Evolutionary conservation across 1,140 invertebrate genomes (phyloP), one percentile per base, ranked within the genome.

Genomic region (Pteromalus puparum): DNA sequence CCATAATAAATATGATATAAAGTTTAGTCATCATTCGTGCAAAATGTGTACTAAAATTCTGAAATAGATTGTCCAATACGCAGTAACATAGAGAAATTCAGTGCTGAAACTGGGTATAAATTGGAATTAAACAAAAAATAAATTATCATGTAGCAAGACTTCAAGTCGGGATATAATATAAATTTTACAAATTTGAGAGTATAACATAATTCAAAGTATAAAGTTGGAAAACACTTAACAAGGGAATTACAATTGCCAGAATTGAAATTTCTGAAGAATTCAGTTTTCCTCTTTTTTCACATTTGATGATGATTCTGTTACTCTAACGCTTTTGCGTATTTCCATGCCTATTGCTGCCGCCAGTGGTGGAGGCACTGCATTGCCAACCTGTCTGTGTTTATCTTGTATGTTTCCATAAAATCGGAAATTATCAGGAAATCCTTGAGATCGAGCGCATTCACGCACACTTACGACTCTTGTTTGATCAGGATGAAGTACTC

Each of bases 371-470:
- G 97, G 97, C 0, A 98, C 97, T 24, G 97, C 97, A 92, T 98
- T 98, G 21, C 97, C 97, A 90, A 97, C 95, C 95, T 98, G 97
- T 90, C 97, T 92, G 91, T 98, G 96, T 88, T 97, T 97, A 89
- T 98, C 97, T 61, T 95, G 91, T 87, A 97, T 94, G 86, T 91
- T 95, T 46, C 97, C 97, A 88, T 94, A 96, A 92, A 98, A 97
- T 65, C 95, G 90, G 89, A 96, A 98, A 0, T 93, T 93, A 92
- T 98, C 97, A 7, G 95, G 96, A 91, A 98, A 98, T 67, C 97
- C 97, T 93, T 98, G 97, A 24, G 97, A 97, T 76, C 97, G 93
- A 1, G 97, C 97, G 92, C 97, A 97, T 91, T 98, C 97, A 26
- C 97, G 92, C 13, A 98, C 96, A 89, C 97, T 97, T 12, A 98